These are phyloP conservation scores for Mesoclemmys tuberculata DNA, from an alignment of 2,113 vertebrate genomes.

Conservation along the genomic window DNA sequence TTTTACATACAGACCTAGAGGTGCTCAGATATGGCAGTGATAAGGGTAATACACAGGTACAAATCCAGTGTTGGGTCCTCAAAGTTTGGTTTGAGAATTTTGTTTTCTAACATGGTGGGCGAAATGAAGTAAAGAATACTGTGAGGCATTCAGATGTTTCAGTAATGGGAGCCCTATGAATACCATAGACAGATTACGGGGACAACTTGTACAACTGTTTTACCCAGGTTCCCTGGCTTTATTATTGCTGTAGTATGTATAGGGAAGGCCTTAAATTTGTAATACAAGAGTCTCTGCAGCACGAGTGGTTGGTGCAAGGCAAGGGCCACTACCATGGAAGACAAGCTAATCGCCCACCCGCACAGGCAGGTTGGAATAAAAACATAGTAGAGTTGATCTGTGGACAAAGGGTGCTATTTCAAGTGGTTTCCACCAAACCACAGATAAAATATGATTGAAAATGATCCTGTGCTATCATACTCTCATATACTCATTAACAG, in stretches of 20 bases:
- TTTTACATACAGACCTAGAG: neutral
- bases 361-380: neutral
- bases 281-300: neutral
- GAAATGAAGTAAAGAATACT: neutral
- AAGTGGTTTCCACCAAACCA: neutral
- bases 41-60: neutral
- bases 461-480: neutral
- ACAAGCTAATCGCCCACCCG: neutral
- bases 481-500: neutral
- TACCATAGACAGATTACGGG: neutral
- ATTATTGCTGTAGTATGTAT: neutral
- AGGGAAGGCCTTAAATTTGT: neutral
- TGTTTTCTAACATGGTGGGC: neutral
- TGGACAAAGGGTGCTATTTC: neutral
- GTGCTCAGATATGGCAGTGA: slow-evolving; percentile 6
- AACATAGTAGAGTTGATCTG: neutral
- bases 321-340: neutral
- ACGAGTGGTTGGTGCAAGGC: neutral
- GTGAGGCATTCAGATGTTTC: neutral
- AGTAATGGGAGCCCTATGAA: neutral
- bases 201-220: neutral
- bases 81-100: neutral
- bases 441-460: neutral
- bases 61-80: neutral
- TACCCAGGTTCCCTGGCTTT: neutral